Evolutionary conservation across 64 coral and sea anemone genomes (phyloP), one percentile per base, ranked within the genome.

Genomic region (Actinia equina): DNA sequence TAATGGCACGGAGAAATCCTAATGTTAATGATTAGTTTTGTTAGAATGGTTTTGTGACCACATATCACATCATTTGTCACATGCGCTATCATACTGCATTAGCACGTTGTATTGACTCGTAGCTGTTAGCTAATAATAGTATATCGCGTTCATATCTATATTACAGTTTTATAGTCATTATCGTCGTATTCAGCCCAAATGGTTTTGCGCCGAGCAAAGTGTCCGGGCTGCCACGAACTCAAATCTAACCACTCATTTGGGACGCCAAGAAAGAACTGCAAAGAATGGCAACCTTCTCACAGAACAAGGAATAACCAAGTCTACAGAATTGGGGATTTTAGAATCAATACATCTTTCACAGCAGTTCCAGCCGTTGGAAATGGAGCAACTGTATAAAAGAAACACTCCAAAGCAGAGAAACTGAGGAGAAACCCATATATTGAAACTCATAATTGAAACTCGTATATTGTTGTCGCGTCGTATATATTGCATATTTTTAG

Each of bases 11-110:
- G n/a, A n/a, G n/a, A n/a, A n/a, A n/a, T n/a, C n/a, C n/a, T n/a
- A n/a, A 74, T 74, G 69, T 74, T 74, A 74, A 74, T 74, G 69
- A n/a, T 26, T 74, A 41, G 22, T 41, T 26, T n/a, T 74, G 69
- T 74, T 74, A 20, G 4, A 12, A 2, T 4, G 30, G 22, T 4
- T 6, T n/a, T 6, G 22, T 41, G 15, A 7, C 22, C 22, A 26
- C 7, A 41, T 74, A 7, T 74, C 69, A 26, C 13, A 74, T 74
- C 23, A 74, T 20, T 6, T 41, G 30, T 74, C 69, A 74, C 69
- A 20, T 74, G 30, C 69, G 6, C 22, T 23, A 49, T 49, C 69
- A 7, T 26, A 12, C 30, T 26, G 22, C 23, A 74, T 41, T n/a
- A 74, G 30, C 69, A 74, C 69, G 69, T 74, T 74, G 54, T 74